phyloP scores from a whole-genome alignment of 35 echinoderm and acorn worm species.

The Antedon bifida region DNA sequence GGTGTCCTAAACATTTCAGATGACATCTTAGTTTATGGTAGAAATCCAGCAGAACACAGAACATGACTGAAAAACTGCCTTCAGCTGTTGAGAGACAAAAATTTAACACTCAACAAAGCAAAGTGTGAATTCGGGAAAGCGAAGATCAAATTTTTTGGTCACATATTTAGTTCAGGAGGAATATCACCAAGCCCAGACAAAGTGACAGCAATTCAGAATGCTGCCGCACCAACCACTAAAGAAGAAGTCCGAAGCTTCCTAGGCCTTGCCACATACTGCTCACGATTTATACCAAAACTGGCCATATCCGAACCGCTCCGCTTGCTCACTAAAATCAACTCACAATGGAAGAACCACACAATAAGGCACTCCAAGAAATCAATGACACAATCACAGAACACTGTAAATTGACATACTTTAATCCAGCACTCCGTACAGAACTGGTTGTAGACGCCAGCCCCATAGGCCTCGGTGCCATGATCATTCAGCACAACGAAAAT shows the following conservation, averaged over 20 bases:
- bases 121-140: constrained; percentile 39
- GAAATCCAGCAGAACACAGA: constrained; percentile 10
- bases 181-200: constrained; percentile 53
- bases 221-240: constrained; percentile 21
- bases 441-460: constrained; percentile 40
- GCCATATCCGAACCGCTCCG: neutral
- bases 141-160: constrained; percentile 46
- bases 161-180: constrained; percentile 10
- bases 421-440: constrained; percentile 12
- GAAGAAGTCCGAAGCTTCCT: constrained; percentile 57
- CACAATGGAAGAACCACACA: neutral
- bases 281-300: constrained; percentile 34
- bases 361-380: neutral
- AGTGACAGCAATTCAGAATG: constrained; percentile 29
- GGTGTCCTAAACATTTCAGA: constrained; percentile 60
- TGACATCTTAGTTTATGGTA: constrained; percentile 31
- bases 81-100: constrained; percentile 39
- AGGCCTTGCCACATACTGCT: constrained; percentile 40
- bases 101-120: constrained; percentile 36
- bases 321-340: neutral
- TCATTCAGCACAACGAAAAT: constrained; percentile 17
- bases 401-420: neutral
- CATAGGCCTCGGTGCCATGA: constrained; percentile 9
- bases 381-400: neutral
- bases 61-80: constrained; percentile 16